A percentile compares a stretch with the other conserved stretches of the same genome.
Evolutionary conservation across 92 coral and sea anemone genomes (phyloP).

Genomic region (Epizoanthus rinbou): DNA sequence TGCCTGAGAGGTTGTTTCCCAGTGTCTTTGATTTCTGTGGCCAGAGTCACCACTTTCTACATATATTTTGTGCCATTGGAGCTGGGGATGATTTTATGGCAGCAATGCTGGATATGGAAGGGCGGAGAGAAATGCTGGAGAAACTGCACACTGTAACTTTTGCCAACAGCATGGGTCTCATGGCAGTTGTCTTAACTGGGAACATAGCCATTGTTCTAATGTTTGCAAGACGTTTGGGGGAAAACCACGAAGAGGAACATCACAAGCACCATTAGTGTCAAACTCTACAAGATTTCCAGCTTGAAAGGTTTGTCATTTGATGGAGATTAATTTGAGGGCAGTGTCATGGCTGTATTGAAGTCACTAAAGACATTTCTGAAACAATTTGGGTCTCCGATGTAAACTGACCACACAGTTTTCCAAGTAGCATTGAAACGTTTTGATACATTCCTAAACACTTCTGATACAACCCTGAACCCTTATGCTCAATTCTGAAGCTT

Average conservation of each 20-base stretch:
- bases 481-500: no score
- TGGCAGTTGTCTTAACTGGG: conserved; percentile 52
- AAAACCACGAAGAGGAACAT: conserved; percentile 39
- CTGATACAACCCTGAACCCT: no score
- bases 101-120: conserved; percentile 74
- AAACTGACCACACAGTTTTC: no score
- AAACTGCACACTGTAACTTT: conserved; percentile 58
- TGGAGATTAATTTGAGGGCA: not conserved
- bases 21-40: conserved; percentile 87
- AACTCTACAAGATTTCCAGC: not conserved
- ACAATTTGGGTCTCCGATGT: no score
- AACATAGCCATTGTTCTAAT: conserved; percentile 61
- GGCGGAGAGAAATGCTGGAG: conserved; percentile 55
- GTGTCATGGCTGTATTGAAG: not conserved
- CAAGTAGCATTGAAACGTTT: no score
- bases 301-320: conserved; percentile 3
- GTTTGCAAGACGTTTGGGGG: conserved; percentile 49
- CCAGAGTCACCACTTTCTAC: conserved; percentile 96
- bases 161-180: conserved; percentile 62
- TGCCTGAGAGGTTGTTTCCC: conserved; percentile 85
- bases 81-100: conserved; percentile 86
- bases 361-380: no score
- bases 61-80: conserved; percentile 80
- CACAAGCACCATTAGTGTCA: conserved; percentile 26
- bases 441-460: no score